Evolutionary conservation across 2,888 invertebrate species (phyloP).

Genomic region (Eurytoma adleriae): DNA sequence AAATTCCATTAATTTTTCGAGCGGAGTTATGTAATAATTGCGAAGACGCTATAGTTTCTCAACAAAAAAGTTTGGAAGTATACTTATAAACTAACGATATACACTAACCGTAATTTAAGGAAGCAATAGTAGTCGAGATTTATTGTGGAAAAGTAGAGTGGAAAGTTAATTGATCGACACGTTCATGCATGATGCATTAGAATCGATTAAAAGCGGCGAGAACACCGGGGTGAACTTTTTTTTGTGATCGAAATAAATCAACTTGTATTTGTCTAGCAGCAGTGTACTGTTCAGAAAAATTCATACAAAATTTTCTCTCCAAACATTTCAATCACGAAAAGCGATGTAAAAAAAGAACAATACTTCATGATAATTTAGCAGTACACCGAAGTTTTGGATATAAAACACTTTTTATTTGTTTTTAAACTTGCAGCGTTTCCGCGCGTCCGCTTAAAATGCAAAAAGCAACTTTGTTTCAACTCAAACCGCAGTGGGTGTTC

Average conservation of each 20-base stretch:
- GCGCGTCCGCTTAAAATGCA: not conserved
- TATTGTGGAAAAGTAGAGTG: not conserved
- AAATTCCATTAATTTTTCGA: not conserved
- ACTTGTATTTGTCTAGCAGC: not conserved
- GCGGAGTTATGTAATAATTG: not conserved
- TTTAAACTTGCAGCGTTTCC: not conserved
- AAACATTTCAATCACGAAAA: not conserved
- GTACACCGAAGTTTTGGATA: not conserved
- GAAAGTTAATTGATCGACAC: not conserved
- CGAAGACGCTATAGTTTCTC: not conserved
- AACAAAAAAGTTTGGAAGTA: not conserved
- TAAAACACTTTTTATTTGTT: not conserved
- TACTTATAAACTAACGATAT: not conserved
- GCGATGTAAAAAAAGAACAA: not conserved
- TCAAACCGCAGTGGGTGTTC: not conserved
- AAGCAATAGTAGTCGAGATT: not conserved
- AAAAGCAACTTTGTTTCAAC: not conserved
- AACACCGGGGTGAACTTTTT: not conserved
- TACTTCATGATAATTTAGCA: not conserved
- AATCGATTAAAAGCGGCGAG: not conserved
- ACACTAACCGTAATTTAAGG: not conserved
- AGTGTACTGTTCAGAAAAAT: not conserved
- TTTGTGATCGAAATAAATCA: not conserved
- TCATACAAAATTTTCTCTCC: not conserved
- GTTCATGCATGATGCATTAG: not conserved